Conservation (phyloP, 2,797 vertebrate species). For the Melanotaenia trifasciata region DNA sequence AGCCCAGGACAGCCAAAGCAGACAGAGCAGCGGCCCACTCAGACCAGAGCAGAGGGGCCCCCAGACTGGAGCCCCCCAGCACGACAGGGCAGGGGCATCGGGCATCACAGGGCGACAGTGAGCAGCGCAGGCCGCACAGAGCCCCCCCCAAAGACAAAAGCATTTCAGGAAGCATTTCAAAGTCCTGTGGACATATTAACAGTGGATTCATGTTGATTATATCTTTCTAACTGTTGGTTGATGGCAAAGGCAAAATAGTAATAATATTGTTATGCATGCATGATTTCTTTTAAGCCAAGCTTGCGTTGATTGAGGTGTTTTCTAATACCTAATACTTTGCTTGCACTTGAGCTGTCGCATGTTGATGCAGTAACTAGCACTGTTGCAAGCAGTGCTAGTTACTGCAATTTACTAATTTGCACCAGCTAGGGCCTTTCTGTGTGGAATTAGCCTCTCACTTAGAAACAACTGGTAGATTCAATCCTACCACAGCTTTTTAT, state of each 20-base stretch:
- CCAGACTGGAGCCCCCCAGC: too few relatives aligned
- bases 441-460: neutral
- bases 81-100: too few relatives aligned
- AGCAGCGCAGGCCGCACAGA: too few relatives aligned
- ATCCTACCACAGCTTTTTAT: neutral
- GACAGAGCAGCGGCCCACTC: too few relatives aligned
- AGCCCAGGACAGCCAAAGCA: too few relatives aligned
- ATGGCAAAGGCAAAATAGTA: slow-evolving; percentile 4
- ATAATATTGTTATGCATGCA: neutral
- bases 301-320: neutral
- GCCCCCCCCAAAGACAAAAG: too few relatives aligned
- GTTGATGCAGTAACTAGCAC: neutral
- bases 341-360: neutral
- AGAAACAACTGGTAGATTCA: neutral
- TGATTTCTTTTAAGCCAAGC: neutral
- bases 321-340: neutral
- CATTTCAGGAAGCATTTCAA: slow-evolving; percentile 44
- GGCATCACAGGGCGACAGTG: too few relatives aligned
- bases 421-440: neutral
- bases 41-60: too few relatives aligned
- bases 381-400: neutral
- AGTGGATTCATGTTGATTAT: slow-evolving; percentile 36
- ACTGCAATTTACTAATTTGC: neutral
- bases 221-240: neutral
- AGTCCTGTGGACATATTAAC: slow-evolving; percentile 35